phyloP scores from a whole-genome alignment of 2,797 vertebrate species.

The Distichodus sexfasciatus region DNA sequence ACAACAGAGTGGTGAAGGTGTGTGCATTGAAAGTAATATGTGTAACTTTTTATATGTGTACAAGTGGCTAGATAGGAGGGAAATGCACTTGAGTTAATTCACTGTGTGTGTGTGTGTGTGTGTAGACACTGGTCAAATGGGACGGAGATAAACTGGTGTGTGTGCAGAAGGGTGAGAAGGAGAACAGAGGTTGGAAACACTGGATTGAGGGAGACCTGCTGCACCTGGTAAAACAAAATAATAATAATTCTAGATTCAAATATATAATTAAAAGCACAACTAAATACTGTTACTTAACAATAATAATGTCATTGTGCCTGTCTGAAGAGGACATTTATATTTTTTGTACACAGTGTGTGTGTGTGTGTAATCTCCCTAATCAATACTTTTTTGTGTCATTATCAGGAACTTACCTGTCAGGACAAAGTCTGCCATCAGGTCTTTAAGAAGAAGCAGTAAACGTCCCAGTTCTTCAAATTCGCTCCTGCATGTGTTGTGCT shows the following conservation, averaged over 20 bases:
- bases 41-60: no score
- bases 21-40: no score
- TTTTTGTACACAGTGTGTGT: not conserved
- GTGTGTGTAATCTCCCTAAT: not conserved
- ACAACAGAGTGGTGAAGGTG: conserved; percentile 84
- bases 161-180: conserved; percentile 93
- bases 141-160: conserved; percentile 88
- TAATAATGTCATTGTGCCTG: no score
- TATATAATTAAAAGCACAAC: no score
- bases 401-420: conserved; percentile 82
- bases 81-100: not conserved
- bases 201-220: conserved; percentile 92
- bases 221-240: conserved; percentile 78
- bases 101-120: conserved; percentile 8
- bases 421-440: conserved; percentile 89
- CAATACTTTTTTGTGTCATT: conserved; percentile 10
- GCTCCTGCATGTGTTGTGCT: conserved; percentile 2
- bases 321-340: no score
- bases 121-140: conserved; percentile 87
- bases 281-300: no score
- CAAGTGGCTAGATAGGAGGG: no score
- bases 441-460: conserved; percentile 81
- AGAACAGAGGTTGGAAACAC: conserved; percentile 91
- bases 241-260: no score
- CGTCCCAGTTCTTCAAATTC: not conserved